Conservation (phyloP, 2,888 invertebrate species). For the Leptothorax acervorum region DNA sequence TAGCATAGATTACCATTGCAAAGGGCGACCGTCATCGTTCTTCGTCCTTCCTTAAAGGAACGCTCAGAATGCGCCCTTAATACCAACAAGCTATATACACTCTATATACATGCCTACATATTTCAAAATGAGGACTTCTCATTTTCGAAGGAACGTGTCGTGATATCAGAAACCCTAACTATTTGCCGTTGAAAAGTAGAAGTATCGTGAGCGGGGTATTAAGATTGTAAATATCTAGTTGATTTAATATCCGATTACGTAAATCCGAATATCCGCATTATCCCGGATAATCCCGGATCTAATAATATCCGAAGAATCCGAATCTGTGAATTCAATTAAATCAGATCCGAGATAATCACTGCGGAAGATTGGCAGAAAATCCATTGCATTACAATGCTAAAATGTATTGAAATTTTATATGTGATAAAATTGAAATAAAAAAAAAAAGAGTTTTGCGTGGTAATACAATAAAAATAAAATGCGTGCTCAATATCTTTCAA, state of each 20-base stretch:
- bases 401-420: neutral
- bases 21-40: conserved; percentile 34
- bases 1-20: conserved; percentile 64
- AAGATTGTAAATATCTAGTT: conserved; percentile 11
- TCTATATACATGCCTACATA: neutral
- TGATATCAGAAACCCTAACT: neutral
- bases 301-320: conserved; percentile 3
- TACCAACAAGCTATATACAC: neutral
- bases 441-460: neutral
- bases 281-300: conserved; percentile 11
- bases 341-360: neutral
- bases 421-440: neutral
- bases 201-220: neutral
- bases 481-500: neutral
- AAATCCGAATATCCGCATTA: conserved; percentile 21
- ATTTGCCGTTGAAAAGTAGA: neutral
- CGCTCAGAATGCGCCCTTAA: neutral
- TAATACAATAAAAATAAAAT: conserved; percentile 1
- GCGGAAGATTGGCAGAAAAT: neutral
- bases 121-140: neutral
- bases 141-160: neutral
- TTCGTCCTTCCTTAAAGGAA: neutral
- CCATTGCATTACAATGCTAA: neutral
- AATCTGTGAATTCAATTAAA: conserved; percentile 14
- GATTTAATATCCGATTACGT: conserved; percentile 10